Percentiles rank a stretch among this genome's conserved stretches.
These are phyloP conservation scores for Thamnaconus septentrionalis DNA, from an alignment of 2,113 vertebrate genomes.

Conservation along the genomic window DNA sequence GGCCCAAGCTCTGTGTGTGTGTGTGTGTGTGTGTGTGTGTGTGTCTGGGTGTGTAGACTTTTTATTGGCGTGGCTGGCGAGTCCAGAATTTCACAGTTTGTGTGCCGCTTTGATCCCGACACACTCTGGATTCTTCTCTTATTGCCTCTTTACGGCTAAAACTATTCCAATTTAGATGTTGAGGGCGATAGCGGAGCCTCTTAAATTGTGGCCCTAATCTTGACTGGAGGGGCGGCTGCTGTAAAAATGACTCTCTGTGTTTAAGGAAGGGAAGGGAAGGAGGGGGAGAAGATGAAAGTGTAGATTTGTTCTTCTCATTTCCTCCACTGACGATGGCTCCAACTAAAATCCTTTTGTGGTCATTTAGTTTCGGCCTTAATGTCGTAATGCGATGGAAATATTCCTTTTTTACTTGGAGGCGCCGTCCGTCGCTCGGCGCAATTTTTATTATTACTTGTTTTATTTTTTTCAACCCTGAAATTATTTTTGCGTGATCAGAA, in stretches of 20 bases:
- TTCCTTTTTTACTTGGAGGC: background rate
- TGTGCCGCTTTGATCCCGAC: conserved; percentile 14
- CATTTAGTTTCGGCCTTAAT: background rate
- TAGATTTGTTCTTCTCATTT: conserved; percentile 14
- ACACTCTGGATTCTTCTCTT: background rate
- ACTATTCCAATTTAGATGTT: conserved; percentile 51
- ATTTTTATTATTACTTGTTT: no score
- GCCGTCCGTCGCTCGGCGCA: no score
- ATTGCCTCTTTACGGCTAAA: conserved; percentile 33
- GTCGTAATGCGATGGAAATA: background rate
- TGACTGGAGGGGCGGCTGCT: conserved; percentile 39
- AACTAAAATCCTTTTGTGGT: no score
- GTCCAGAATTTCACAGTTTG: background rate
- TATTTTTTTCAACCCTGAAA: no score
- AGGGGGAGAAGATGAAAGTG: conserved; percentile 32
- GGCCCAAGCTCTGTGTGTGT: conserved; percentile 18
- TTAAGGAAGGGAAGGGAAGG: conserved; percentile 2
- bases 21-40: background rate
- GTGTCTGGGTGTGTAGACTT: conserved; percentile 2
- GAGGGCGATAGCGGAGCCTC: conserved; percentile 33
- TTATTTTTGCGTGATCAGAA: no score
- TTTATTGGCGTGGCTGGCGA: background rate
- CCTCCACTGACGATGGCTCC: no score
- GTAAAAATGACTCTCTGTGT: conserved; percentile 34
- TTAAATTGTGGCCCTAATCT: conserved; percentile 49